These are phyloP conservation scores for Salvelinus sp. DNA, from an alignment of 2,113 vertebrate genomes.

Conservation along the genomic window DNA sequence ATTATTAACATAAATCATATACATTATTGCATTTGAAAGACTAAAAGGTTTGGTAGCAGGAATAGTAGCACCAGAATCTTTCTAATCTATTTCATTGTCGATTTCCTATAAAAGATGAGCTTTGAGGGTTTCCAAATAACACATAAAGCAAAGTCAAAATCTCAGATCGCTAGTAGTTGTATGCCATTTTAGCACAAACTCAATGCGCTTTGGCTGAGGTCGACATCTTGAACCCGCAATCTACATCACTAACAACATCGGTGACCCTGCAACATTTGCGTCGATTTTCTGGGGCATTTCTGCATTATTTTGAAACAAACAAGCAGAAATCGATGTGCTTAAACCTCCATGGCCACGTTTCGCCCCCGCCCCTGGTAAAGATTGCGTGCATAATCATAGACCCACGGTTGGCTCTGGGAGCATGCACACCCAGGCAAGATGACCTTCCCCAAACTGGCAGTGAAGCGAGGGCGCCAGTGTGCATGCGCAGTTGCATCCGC, in stretches of 20 bases:
- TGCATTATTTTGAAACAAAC: slow-evolving; percentile 63
- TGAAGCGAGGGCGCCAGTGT: slow-evolving; percentile 45
- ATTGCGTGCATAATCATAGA: slow-evolving; percentile 67
- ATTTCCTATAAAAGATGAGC: no score
- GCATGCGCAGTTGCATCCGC: slow-evolving; percentile 67
- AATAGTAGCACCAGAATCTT: no score
- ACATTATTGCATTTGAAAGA: no score
- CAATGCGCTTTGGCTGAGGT: background rate
- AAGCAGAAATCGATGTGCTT: slow-evolving; percentile 18
- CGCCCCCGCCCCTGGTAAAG: slow-evolving; percentile 66
- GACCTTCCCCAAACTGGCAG: slow-evolving; percentile 50
- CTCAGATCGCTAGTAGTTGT: background rate
- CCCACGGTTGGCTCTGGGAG: slow-evolving; percentile 50
- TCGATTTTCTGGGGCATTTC: background rate
- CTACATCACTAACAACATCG: background rate
- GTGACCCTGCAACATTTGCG: background rate
- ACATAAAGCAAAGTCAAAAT: background rate
- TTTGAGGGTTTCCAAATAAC: background rate
- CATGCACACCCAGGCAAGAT: slow-evolving; percentile 45
- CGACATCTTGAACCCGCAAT: background rate
- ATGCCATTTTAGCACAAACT: background rate
- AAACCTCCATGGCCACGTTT: background rate
- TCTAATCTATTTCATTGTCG: no score
- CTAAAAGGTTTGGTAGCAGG: no score
- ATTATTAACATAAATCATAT: no score